Percentiles rank a stretch among this genome's conserved stretches.
These are phyloP conservation scores for Anguilla marmorata DNA, from an alignment of 2,797 vertebrate genomes.

Conservation along the genomic window DNA sequence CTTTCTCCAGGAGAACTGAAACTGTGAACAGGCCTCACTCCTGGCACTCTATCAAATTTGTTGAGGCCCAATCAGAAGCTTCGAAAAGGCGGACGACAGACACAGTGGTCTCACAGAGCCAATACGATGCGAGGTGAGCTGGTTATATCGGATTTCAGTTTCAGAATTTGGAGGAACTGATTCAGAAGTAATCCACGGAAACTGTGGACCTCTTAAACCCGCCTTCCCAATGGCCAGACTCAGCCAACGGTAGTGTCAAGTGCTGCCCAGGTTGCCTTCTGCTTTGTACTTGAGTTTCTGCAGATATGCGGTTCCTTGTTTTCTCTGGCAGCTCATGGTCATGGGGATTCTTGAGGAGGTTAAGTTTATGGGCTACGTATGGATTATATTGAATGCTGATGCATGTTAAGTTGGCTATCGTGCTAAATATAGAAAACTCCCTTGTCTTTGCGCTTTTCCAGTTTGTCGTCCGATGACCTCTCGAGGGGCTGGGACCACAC, in stretches of 20 bases:
- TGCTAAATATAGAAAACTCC: neutral
- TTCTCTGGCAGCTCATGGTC: neutral
- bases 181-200: too few species aligned
- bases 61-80: constrained; percentile 71
- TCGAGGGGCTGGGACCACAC: constrained; percentile 71
- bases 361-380: neutral
- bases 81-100: constrained; percentile 57
- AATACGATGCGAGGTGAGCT: constrained; percentile 79
- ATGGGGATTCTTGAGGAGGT: too few species aligned
- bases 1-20: constrained; percentile 78
- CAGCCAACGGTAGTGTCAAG: too few species aligned
- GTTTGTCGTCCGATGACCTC: constrained; percentile 76
- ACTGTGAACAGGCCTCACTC: constrained; percentile 79
- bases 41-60: constrained; percentile 88
- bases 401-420: neutral
- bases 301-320: neutral
- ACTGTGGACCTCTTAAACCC: too few species aligned
- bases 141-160: neutral
- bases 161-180: neutral
- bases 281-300: too few species aligned
- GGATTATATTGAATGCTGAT: neutral
- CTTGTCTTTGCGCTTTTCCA: constrained; percentile 47
- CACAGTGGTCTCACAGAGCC: constrained; percentile 68
- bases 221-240: too few species aligned
- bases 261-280: too few species aligned